A percentile compares a stretch with the other conserved stretches of the same genome.
phyloP scores from a whole-genome alignment of 1,140 invertebrate species.

The Listronotus oregonensis region DNA sequence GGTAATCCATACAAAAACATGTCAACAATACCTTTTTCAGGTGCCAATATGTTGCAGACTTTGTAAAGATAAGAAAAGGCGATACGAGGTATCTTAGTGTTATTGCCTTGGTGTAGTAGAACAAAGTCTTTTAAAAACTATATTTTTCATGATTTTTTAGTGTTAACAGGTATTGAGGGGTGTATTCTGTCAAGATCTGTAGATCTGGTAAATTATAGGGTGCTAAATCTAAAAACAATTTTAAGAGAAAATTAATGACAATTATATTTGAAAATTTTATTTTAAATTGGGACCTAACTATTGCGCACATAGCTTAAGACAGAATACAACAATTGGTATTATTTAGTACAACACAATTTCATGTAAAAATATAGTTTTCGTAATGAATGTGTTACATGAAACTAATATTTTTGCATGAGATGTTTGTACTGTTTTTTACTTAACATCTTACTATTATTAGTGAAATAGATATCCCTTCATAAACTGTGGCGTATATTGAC shows the following conservation, averaged over 20 bases:
- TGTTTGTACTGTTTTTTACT: constrained; percentile 4
- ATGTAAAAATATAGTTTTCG: constrained; percentile 31
- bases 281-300: neutral
- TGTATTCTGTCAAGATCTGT: too few species aligned
- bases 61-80: constrained; percentile 39
- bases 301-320: too few species aligned
- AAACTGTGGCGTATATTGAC: too few species aligned
- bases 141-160: constrained; percentile 32
- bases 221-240: too few species aligned
- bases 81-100: constrained; percentile 31
- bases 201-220: too few species aligned
- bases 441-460: too few species aligned
- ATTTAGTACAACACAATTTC: constrained; percentile 4
- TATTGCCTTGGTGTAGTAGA: constrained; percentile 6
- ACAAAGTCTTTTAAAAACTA: constrained; percentile 3
- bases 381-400: constrained; percentile 7
- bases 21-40: constrained; percentile 17
- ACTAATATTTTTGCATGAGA: constrained; percentile 32
- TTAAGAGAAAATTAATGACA: too few species aligned
- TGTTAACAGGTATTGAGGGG: too few species aligned
- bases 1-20: neutral
- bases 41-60: constrained; percentile 42
- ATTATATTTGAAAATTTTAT: neutral
- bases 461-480: too few species aligned
- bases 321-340: too few species aligned